phyloP scores from a whole-genome alignment of 2,797 vertebrate genomes.

The Protosalanx chinensis region DNA sequence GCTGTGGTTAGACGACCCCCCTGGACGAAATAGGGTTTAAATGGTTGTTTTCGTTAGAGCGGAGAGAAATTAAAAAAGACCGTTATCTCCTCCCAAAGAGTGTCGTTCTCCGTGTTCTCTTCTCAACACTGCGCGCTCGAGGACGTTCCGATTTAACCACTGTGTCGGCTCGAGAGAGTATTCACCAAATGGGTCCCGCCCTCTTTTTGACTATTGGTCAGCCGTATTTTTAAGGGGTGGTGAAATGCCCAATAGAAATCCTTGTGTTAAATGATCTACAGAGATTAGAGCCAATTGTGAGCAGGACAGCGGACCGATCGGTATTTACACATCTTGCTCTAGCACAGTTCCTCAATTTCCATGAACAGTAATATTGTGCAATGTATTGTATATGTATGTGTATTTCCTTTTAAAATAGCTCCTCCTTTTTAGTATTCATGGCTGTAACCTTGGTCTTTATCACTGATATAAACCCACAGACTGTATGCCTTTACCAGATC shows the following conservation, averaged over 20 bases:
- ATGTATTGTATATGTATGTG: not conserved
- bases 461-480: not conserved
- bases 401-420: no score
- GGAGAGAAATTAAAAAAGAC: conserved; percentile 58
- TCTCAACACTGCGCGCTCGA: conserved; percentile 67
- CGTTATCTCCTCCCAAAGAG: conserved; percentile 68
- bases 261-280: conserved; percentile 45
- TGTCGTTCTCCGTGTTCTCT: conserved; percentile 58
- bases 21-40: conserved; percentile 48
- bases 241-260: not conserved
- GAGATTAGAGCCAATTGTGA: conserved; percentile 49
- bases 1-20: conserved; percentile 55
- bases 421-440: no score
- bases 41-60: conserved; percentile 59
- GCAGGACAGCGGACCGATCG: conserved; percentile 38
- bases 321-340: conserved; percentile 46
- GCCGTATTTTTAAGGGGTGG: conserved; percentile 37
- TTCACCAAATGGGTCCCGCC: conserved; percentile 59
- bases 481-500: not conserved
- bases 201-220: conserved; percentile 59
- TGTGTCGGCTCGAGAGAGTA: conserved; percentile 67
- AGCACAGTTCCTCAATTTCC: not conserved
- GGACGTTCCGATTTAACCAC: conserved; percentile 70
- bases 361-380: not conserved
- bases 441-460: not conserved